phyloP scores from a whole-genome alignment of 2,888 invertebrate species.

The Drosophila helvetica region DNA sequence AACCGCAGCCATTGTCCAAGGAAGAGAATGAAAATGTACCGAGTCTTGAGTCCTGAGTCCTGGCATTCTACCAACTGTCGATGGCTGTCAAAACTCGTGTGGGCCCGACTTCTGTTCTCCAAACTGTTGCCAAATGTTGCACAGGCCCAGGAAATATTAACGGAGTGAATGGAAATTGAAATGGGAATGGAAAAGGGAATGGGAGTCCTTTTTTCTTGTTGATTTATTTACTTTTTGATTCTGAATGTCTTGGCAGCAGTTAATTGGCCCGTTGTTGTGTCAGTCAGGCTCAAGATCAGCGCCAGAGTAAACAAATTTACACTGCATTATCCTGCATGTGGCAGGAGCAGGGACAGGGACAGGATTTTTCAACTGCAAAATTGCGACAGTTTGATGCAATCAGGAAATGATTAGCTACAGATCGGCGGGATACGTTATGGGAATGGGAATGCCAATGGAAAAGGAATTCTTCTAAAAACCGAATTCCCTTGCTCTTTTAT shows the following conservation, averaged over 20 bases:
- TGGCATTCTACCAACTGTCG: conserved; percentile 61
- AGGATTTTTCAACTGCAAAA: conserved; percentile 19
- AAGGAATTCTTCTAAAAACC: conserved; percentile 6
- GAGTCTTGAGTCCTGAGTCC: conserved; percentile 24
- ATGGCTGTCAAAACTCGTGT: conserved; percentile 68
- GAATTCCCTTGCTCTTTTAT: neutral
- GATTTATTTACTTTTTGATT: conserved; percentile 76
- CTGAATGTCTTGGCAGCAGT: conserved; percentile 58
- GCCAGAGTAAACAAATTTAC: conserved; percentile 65
- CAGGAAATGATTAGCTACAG: conserved; percentile 65
- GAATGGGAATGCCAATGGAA: neutral
- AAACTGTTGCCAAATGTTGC: conserved; percentile 59
- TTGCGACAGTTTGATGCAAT: conserved; percentile 72
- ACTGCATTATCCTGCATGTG: conserved; percentile 11
- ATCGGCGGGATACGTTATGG: conserved; percentile 8
- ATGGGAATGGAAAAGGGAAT: too few relatives aligned
- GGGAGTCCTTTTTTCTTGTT: conserved; percentile 42
- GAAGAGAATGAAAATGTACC: conserved; percentile 28
- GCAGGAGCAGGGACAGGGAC: neutral
- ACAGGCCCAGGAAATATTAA: conserved; percentile 69
- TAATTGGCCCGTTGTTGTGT: conserved; percentile 69
- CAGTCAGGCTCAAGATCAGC: conserved; percentile 60
- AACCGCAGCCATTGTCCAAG: conserved; percentile 65
- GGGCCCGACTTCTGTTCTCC: conserved; percentile 11
- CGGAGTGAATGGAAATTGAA: conserved; percentile 7